Evolutionary conservation across 2,113 vertebrate genomes (phyloP).

Genomic region (Copsychus sechellarum): DNA sequence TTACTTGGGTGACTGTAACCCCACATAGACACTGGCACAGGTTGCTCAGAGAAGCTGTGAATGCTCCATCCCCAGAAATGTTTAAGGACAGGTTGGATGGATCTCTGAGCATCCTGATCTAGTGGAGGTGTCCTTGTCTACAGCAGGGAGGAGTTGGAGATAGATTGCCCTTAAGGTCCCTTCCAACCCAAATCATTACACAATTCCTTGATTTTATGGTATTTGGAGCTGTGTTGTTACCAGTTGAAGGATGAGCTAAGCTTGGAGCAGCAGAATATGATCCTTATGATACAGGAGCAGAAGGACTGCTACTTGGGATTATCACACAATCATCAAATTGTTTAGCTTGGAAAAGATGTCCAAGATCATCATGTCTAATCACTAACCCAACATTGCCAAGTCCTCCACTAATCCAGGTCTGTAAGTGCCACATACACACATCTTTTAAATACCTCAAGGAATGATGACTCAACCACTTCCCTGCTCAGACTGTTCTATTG

Average conservation of each 20-base stretch:
- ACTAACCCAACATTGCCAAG: background rate
- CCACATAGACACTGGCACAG: background rate
- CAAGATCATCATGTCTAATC: background rate
- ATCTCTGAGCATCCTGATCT: background rate
- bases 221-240: background rate
- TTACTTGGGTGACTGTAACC: background rate
- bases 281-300: background rate
- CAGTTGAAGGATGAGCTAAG: background rate
- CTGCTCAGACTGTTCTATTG: background rate
- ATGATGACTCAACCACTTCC: background rate
- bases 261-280: background rate
- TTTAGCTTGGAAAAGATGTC: background rate
- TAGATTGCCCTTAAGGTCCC: background rate
- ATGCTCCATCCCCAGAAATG: background rate
- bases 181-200: background rate
- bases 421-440: accelerated
- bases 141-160: background rate
- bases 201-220: background rate
- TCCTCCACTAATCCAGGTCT: background rate
- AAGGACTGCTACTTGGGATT: background rate
- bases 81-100: background rate
- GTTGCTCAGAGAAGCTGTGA: background rate
- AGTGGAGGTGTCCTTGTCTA: background rate
- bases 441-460: background rate
- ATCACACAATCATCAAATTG: background rate